Percentiles rank a stretch among this genome's conserved stretches.
phyloP scores from a whole-genome alignment of 2,113 vertebrate genomes.

The Sterrhoptilus dennistouni region DNA sequence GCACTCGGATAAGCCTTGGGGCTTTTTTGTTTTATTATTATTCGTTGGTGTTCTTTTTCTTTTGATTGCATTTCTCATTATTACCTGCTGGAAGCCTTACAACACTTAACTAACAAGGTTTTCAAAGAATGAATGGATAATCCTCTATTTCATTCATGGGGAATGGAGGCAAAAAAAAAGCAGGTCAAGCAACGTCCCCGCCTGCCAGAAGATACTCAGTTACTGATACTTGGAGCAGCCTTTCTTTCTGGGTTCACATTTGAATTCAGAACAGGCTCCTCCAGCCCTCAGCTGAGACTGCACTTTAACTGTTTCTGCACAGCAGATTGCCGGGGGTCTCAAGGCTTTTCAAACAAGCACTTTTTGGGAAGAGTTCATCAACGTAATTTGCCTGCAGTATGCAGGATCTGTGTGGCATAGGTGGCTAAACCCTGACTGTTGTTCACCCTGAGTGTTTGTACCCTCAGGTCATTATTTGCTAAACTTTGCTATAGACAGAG shows the following conservation, averaged over 20 bases:
- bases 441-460: background rate
- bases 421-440: background rate
- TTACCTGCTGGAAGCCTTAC: background rate
- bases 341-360: background rate
- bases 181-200: rapidly evolving
- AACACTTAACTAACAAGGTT: background rate
- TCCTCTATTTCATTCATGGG: background rate
- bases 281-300: background rate
- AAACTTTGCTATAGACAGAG: background rate
- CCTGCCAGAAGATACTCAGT: rapidly evolving
- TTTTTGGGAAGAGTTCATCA: background rate
- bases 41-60: background rate
- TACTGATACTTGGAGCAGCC: background rate
- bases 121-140: background rate
- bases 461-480: background rate
- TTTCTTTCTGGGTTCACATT: background rate
- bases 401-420: background rate
- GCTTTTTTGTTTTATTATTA: background rate
- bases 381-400: background rate
- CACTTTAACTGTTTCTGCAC: background rate
- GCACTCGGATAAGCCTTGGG: background rate
- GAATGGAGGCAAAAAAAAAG: background rate
- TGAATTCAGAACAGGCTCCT: background rate
- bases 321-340: background rate
- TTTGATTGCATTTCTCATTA: background rate